phyloP scores from a whole-genome alignment of 2,888 invertebrate species.

The Caenorhabditis macrosperma region DNA sequence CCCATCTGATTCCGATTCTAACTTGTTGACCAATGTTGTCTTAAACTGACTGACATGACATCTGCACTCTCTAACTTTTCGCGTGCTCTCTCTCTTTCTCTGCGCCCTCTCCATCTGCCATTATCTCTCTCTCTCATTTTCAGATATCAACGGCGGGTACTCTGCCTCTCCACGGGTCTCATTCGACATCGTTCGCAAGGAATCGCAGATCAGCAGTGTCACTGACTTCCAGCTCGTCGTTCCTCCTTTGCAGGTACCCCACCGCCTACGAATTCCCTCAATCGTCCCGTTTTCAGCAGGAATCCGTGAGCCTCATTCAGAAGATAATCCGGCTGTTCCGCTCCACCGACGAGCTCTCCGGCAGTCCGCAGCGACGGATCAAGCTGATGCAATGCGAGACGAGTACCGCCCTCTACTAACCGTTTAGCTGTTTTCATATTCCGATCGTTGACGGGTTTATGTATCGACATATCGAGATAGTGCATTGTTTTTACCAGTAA shows the following conservation, averaged over 20 bases:
- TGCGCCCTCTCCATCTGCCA: neutral
- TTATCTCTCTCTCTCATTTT: slow-evolving; percentile 17
- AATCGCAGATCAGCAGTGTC: slow-evolving; percentile 55
- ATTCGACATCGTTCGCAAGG: slow-evolving; percentile 61
- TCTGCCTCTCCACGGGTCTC: slow-evolving; percentile 55
- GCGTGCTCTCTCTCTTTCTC: slow-evolving; percentile 28
- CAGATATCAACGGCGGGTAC: slow-evolving; percentile 51
- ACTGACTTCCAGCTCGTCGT: slow-evolving; percentile 53
- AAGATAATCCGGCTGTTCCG: slow-evolving; percentile 36
- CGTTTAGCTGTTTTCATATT: slow-evolving; percentile 1
- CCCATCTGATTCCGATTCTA: slow-evolving; percentile 16
- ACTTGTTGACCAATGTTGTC: slow-evolving; percentile 7
- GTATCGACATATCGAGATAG: slow-evolving; percentile 39
- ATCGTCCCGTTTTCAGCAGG: slow-evolving; percentile 13
- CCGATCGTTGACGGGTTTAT: slow-evolving; percentile 19
- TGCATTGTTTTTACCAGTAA: neutral
- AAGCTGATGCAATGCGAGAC: slow-evolving; percentile 67
- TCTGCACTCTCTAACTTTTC: slow-evolving; percentile 46
- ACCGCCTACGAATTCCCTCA: neutral
- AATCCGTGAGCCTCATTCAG: slow-evolving; percentile 23
- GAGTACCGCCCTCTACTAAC: slow-evolving; percentile 57
- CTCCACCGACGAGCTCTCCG: slow-evolving; percentile 34
- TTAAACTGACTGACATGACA: slow-evolving; percentile 44
- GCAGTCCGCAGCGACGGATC: slow-evolving; percentile 63
- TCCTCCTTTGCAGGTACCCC: slow-evolving; percentile 24